Percentiles rank a stretch among this genome's conserved stretches.
Evolutionary conservation across 2,797 vertebrate genomes (phyloP).

Genomic region (Microctenopoma steveboyesi): DNA sequence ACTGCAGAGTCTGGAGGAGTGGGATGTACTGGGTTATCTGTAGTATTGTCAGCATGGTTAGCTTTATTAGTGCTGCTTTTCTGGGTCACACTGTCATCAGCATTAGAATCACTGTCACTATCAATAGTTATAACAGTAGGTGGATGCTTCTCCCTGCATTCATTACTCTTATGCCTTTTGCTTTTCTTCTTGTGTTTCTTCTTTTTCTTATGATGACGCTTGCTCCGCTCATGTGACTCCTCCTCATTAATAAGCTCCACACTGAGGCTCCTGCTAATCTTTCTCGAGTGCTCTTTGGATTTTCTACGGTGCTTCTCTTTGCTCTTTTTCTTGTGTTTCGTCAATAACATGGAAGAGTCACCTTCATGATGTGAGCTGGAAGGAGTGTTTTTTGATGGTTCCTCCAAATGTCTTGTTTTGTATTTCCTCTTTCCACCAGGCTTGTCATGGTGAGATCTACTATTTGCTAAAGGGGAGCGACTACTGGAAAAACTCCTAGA

Average conservation of each 20-base stretch:
- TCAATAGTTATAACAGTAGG: slow-evolving; percentile 87
- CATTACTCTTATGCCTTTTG: slow-evolving; percentile 78
- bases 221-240: slow-evolving; percentile 75
- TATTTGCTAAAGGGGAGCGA: slow-evolving; percentile 58
- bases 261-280: slow-evolving; percentile 85
- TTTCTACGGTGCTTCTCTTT: slow-evolving; percentile 77
- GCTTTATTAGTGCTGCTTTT: slow-evolving; percentile 21
- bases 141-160: slow-evolving; percentile 61
- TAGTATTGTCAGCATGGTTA: neutral
- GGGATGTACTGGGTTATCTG: slow-evolving; percentile 35
- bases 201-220: slow-evolving; percentile 89
- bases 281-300: slow-evolving; percentile 80
- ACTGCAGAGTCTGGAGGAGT: slow-evolving; percentile 12
- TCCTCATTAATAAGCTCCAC: slow-evolving; percentile 88
- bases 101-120: slow-evolving; percentile 71
- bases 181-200: slow-evolving; percentile 93
- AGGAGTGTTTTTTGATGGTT: slow-evolving; percentile 42
- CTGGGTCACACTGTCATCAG: slow-evolving; percentile 27
- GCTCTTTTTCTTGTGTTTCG: slow-evolving; percentile 78
- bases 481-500: slow-evolving; percentile 69
- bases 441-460: slow-evolving; percentile 64
- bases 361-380: slow-evolving; percentile 40
- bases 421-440: slow-evolving; percentile 92
- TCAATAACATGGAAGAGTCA: neutral
- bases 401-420: slow-evolving; percentile 93